phyloP scores from a whole-genome alignment of 1,140 invertebrate genomes.

The Lordiphosa mommai region DNA sequence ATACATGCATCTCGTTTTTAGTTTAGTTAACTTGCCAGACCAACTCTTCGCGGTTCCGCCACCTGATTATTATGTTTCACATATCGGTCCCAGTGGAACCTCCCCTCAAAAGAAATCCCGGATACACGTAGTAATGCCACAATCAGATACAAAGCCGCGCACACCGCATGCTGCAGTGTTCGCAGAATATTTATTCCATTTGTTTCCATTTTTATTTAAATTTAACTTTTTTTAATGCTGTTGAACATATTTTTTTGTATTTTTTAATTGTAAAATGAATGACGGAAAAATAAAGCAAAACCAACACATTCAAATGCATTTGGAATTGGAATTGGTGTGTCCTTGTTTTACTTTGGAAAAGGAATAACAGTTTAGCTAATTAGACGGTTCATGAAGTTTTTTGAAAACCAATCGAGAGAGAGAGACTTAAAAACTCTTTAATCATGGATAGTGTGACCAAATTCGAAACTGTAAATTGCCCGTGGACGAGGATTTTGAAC shows the following conservation, averaged over 20 bases:
- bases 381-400: too few species aligned
- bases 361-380: too few species aligned
- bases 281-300: constrained; percentile 67
- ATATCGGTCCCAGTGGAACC: constrained; percentile 46
- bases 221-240: constrained; percentile 62
- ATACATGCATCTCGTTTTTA: constrained; percentile 67
- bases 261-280: constrained; percentile 52
- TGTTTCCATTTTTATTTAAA: constrained; percentile 62
- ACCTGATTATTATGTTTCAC: constrained; percentile 53
- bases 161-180: constrained; percentile 37
- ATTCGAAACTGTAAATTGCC: too few species aligned
- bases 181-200: constrained; percentile 74
- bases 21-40: constrained; percentile 67
- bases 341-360: neutral
- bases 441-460: too few species aligned
- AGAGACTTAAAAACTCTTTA: too few species aligned
- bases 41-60: constrained; percentile 36
- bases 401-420: too few species aligned
- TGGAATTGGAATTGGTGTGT: neutral
- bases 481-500: too few species aligned
- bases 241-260: constrained; percentile 52
- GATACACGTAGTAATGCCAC: constrained; percentile 1
- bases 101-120: constrained; percentile 15
- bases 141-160: constrained; percentile 33
- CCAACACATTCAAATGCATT: constrained; percentile 56